phyloP scores from a whole-genome alignment of 2,888 invertebrate species.

The Eupithecia tripunctaria region DNA sequence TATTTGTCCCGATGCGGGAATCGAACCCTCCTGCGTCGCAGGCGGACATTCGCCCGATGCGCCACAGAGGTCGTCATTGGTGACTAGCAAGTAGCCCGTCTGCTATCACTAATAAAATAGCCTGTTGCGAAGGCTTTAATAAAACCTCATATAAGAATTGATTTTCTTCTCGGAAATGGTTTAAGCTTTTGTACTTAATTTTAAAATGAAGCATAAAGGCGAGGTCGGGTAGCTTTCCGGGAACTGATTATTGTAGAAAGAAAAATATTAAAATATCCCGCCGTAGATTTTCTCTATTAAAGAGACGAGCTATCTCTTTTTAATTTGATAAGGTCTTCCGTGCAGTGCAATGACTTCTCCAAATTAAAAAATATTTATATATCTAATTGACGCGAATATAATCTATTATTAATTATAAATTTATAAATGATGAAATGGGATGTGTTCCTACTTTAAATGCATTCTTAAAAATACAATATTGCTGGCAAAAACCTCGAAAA shows the following conservation, averaged over 20 bases:
- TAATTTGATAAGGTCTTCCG: not conserved
- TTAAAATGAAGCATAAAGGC: constrained; percentile 5
- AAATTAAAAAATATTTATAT: no score
- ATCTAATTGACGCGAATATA: not conserved
- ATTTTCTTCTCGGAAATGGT: not conserved
- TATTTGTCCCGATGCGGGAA: no score
- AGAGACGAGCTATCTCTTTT: not conserved
- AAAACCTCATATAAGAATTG: constrained; percentile 14
- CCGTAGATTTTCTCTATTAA: not conserved
- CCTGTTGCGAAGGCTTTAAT: constrained; percentile 14
- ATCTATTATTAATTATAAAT: not conserved
- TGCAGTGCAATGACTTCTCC: no score
- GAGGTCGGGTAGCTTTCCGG: not conserved
- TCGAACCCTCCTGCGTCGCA: no score
- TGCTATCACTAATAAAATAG: not conserved
- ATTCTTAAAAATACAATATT: no score
- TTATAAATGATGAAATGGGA: not conserved
- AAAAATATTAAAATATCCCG: not conserved
- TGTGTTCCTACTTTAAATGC: no score
- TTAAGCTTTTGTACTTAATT: constrained; percentile 7
- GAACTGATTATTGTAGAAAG: constrained; percentile 6
- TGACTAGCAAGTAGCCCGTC: not conserved
- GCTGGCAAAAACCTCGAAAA: no score
- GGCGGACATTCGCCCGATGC: no score
- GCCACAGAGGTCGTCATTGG: no score